Evolutionary conservation across 2,888 invertebrate species (phyloP), one percentile per base, ranked within the genome.

Genomic region (Therioaphis trifolii): DNA sequence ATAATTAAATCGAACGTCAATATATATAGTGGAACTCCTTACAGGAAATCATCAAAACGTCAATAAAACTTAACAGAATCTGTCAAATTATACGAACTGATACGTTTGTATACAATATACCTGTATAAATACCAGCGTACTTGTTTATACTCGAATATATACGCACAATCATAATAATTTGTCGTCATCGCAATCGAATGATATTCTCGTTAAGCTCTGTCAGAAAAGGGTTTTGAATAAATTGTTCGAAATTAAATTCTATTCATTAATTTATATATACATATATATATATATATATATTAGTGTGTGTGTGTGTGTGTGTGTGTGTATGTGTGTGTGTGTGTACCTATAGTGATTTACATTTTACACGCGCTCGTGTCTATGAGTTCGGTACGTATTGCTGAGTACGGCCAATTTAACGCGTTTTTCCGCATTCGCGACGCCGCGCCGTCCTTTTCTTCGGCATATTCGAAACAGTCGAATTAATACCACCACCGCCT

Each of bases 401-500:
- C 52, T 7, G 4, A 35, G 43, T 27, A 24, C 76, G 29, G 49
- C 78, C 68, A 7, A 55, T 68, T 78, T 52, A 43, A 78, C 14
- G n/a, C 52, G 68, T 68, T 52, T 76, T 77, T 66, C 72, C 46
- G 68, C 21, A 21, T 24, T 29, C 4, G 29, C 21, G 43, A 29
- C 35, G 35, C n/a, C 18, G 1, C 12, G 14, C 46, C 43, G 43
- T 68, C 52, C 40, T 78, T 66, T 78, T 68, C 52, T 68, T n/a
- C 14, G 40, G 7, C 49, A 66, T 21, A 77, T 76, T 66, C 35
- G 58, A 68, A 78, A 55, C 68, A 55, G 12, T 24, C 24, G 78
- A 55, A 78, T 77, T 77, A 66, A 77, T 77, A 77, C 46, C 35
- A n/a, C 15, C 61, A 15, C 52, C 35, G 35, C 24, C 61, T 76